Evolutionary conservation across 1,140 invertebrate species (phyloP).

Genomic region (Megalopta genalis): DNA sequence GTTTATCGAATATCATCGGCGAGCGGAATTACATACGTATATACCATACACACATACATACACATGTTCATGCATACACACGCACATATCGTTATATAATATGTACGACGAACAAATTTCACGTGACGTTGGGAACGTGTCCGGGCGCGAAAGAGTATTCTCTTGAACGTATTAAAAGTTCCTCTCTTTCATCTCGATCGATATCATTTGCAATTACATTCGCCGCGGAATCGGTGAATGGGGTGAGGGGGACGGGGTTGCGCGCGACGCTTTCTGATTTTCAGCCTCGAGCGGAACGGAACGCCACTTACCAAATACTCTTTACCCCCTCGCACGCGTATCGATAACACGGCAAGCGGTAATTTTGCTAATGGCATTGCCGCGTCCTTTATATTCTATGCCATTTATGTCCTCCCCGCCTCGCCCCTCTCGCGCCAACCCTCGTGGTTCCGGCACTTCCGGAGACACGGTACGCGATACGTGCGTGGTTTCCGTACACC

Average conservation of each 20-base stretch:
- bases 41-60: no score
- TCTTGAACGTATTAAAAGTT: conserved; percentile 19
- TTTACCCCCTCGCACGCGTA: conserved; percentile 62
- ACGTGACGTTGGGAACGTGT: neutral
- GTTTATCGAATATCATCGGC: neutral
- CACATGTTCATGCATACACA: no score
- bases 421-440: neutral
- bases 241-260: neutral
- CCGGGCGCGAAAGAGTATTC: neutral
- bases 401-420: conserved; percentile 37
- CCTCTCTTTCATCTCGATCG: neutral
- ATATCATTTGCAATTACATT: conserved; percentile 30
- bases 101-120: neutral
- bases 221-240: conserved; percentile 2
- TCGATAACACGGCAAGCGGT: conserved; percentile 74
- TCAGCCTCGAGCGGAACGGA: conserved; percentile 15
- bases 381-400: conserved; percentile 60
- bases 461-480: conserved; percentile 15
- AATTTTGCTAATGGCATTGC: conserved; percentile 76
- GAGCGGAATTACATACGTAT: no score
- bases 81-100: no score
- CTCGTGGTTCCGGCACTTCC: conserved; percentile 7
- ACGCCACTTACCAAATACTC: conserved; percentile 37
- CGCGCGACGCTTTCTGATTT: conserved; percentile 36
- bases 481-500: neutral